Conservation (phyloP, 2,888 invertebrate genomes). For the Strigamia transsilvanica region DNA sequence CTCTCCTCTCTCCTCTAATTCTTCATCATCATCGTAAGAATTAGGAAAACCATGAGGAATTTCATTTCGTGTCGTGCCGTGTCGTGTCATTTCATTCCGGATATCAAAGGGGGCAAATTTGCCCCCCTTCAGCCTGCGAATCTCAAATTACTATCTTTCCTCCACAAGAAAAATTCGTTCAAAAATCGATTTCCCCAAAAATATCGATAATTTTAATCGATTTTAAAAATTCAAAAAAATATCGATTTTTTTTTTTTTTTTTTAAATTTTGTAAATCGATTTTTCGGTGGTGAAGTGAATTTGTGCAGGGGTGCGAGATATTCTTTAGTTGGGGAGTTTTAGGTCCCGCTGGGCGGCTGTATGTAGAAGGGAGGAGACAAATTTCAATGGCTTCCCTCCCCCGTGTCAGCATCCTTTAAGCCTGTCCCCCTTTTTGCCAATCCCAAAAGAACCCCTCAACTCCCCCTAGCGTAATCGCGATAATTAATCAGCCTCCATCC, state of each 20-base stretch:
- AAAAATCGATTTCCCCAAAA: background rate
- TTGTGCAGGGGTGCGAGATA: no score
- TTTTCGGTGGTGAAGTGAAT: no score
- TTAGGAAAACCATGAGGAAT: background rate
- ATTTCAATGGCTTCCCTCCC: background rate
- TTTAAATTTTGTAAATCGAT: no score
- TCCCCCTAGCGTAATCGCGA: constrained; percentile 10
- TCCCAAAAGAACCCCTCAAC: constrained; percentile 7
- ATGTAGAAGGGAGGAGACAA: background rate
- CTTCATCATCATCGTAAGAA: background rate
- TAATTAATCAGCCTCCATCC: constrained; percentile 35
- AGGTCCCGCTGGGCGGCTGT: background rate
- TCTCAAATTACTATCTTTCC: background rate
- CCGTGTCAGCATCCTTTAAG: background rate
- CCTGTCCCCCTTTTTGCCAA: constrained; percentile 14
- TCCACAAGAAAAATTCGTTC: background rate
- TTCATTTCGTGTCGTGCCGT: background rate
- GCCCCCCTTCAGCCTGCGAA: background rate
- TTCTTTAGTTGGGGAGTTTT: background rate
- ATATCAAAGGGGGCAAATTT: background rate
- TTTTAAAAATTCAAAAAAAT: no score
- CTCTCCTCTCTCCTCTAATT: background rate
- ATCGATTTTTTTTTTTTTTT: no score
- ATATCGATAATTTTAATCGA: no score
- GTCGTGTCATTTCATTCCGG: background rate